Conservation (phyloP, 2,113 vertebrate species). For the Choloepus hoffmanni region DNA sequence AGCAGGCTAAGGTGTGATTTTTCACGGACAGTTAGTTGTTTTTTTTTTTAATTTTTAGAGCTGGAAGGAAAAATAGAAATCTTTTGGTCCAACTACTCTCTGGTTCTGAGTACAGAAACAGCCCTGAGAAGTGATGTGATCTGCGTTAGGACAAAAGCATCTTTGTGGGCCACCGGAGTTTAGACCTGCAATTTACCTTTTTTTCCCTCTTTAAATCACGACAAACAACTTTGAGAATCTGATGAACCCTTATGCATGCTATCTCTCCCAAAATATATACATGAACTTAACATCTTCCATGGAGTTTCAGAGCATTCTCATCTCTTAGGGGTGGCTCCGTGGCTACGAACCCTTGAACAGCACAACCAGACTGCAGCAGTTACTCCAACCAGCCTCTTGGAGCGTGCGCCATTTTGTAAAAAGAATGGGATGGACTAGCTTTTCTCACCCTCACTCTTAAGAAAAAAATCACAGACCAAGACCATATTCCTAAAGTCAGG, state of each 20-base stretch:
- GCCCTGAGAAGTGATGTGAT: neutral
- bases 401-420: neutral
- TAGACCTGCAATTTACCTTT: neutral
- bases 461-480: neutral
- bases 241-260: neutral
- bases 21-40: neutral
- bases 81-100: neutral
- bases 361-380: neutral
- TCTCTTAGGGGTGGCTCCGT: neutral
- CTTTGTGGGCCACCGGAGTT: neutral
- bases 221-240: neutral
- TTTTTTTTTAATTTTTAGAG: conserved; percentile 43
- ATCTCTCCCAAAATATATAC: neutral
- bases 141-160: conserved; percentile 15
- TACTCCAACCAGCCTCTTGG: neutral
- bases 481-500: neutral
- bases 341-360: neutral
- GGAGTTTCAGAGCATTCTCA: neutral
- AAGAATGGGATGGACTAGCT: neutral
- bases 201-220: neutral
- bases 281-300: neutral
- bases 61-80: conserved; percentile 25
- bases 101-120: conserved; percentile 35
- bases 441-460: conserved; percentile 9
- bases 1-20: neutral